Percentiles rank a stretch among this genome's conserved stretches.
phyloP scores from a whole-genome alignment of 30 jellyfish, hydroid and myxozoan genomes.

The Turritopsis rubra region DNA sequence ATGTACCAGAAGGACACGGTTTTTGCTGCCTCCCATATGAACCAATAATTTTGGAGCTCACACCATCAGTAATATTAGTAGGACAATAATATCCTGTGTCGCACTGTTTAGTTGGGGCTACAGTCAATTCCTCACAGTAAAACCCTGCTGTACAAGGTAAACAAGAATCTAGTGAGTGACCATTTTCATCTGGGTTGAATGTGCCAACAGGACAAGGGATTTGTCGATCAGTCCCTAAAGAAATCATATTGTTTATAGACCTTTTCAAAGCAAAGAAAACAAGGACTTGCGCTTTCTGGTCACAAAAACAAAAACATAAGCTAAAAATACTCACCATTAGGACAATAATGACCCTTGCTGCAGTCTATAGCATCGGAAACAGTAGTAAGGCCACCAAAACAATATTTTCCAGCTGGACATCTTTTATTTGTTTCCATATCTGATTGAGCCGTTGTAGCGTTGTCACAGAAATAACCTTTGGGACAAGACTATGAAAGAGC shows the following conservation, averaged over 20 bases:
- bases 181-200: slow-evolving; percentile 72
- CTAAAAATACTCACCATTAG: slow-evolving; percentile 37
- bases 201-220: slow-evolving; percentile 99
- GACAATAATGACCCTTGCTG: slow-evolving; percentile 88
- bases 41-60: slow-evolving; percentile 76
- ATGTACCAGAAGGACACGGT: slow-evolving; percentile 91
- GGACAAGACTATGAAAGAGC: slow-evolving; percentile 66
- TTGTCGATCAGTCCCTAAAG: slow-evolving; percentile 71
- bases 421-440: slow-evolving; percentile 81
- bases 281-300: background rate
- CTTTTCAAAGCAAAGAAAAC: background rate
- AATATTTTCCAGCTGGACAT: slow-evolving; percentile 93
- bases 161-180: slow-evolving; percentile 70
- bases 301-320: background rate
- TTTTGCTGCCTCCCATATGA: slow-evolving; percentile 90
- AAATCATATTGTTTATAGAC: background rate
- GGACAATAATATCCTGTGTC: slow-evolving; percentile 90
- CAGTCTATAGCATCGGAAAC: slow-evolving; percentile 79
- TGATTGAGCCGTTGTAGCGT: slow-evolving; percentile 71
- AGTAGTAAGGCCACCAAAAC: slow-evolving; percentile 75
- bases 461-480: slow-evolving; percentile 91
- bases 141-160: slow-evolving; percentile 93
- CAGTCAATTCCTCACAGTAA: slow-evolving; percentile 81
- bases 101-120: slow-evolving; percentile 63
- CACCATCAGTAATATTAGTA: slow-evolving; percentile 89